These are phyloP conservation scores for Helleia helle DNA, from an alignment of 2,888 invertebrate species.

Conservation along the genomic window DNA sequence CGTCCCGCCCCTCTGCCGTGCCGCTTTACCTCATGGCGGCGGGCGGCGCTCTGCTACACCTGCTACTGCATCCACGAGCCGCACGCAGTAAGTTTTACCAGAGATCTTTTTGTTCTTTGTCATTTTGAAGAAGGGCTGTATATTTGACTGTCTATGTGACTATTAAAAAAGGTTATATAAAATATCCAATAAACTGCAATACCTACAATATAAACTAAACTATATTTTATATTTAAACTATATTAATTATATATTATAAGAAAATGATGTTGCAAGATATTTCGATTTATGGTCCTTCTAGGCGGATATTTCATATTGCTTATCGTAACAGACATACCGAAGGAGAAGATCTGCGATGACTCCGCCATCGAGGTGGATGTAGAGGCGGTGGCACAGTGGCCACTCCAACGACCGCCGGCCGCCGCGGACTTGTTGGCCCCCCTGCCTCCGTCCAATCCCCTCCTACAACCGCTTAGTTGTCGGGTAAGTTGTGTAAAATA, in stretches of 20 bases:
- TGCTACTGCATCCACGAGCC: conserved; percentile 86
- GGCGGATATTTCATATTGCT: too few species aligned
- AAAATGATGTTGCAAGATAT: too few species aligned
- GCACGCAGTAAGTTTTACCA: conserved; percentile 41
- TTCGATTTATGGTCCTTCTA: too few species aligned
- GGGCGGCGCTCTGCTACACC: conserved; percentile 90
- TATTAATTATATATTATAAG: too few species aligned
- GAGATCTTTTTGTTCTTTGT: too few species aligned
- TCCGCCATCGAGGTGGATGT: conserved; percentile 89
- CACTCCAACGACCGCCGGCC: conserved; percentile 78
- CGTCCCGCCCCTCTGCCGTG: conserved; percentile 33
- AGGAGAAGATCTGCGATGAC: conserved; percentile 90
- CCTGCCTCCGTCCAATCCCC: conserved; percentile 80
- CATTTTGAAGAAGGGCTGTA: too few species aligned
- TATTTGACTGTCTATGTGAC: too few species aligned
- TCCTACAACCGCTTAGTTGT: conserved; percentile 48
- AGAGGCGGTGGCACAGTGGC: conserved; percentile 93
- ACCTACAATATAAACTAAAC: too few species aligned
- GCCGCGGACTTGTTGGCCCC: conserved; percentile 83
- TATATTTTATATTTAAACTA: too few species aligned
- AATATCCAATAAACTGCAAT: too few species aligned
- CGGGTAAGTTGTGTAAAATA: too few species aligned
- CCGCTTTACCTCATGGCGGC: conserved; percentile 92
- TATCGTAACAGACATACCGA: conserved; percentile 76
- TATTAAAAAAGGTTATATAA: too few species aligned